Evolutionary conservation across 2,113 vertebrate species (phyloP).

Genomic region (Epinephelus lanceolatus): DNA sequence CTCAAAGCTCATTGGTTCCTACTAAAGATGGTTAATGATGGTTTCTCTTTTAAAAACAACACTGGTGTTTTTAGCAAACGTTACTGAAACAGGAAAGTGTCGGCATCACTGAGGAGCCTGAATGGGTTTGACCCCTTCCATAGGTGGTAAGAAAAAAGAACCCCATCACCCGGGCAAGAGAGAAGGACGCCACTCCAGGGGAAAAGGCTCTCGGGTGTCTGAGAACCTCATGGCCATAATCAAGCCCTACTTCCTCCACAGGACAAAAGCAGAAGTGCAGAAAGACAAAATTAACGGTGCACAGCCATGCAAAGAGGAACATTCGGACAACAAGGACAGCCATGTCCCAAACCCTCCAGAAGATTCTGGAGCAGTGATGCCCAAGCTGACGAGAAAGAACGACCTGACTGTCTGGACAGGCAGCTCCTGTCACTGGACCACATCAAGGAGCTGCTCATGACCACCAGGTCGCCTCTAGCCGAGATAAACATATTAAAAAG

Average conservation of each 20-base stretch:
- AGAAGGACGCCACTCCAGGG: constrained; percentile 92
- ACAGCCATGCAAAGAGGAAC: background rate
- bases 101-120: too few species aligned
- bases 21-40: too few species aligned
- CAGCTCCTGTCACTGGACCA: constrained; percentile 93
- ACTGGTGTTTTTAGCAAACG: too few species aligned
- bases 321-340: constrained; percentile 37
- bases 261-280: constrained; percentile 94
- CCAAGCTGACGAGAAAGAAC: constrained; percentile 92
- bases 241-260: constrained; percentile 91
- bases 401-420: constrained; percentile 95
- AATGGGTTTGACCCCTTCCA: too few species aligned
- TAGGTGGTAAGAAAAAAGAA: constrained; percentile 75
- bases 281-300: constrained; percentile 63
- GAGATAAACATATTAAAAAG: constrained; percentile 94
- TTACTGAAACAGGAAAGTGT: too few species aligned
- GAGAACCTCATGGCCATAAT: constrained; percentile 94
- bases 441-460: constrained; percentile 91
- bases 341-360: background rate
- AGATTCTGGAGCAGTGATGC: constrained; percentile 80
- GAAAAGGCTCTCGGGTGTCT: constrained; percentile 94
- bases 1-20: too few species aligned
- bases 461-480: constrained; percentile 89
- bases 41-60: too few species aligned
- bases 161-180: constrained; percentile 92